These are phyloP conservation scores for Cettia cetti DNA, from an alignment of 2,113 vertebrate genomes.

Conservation along the genomic window DNA sequence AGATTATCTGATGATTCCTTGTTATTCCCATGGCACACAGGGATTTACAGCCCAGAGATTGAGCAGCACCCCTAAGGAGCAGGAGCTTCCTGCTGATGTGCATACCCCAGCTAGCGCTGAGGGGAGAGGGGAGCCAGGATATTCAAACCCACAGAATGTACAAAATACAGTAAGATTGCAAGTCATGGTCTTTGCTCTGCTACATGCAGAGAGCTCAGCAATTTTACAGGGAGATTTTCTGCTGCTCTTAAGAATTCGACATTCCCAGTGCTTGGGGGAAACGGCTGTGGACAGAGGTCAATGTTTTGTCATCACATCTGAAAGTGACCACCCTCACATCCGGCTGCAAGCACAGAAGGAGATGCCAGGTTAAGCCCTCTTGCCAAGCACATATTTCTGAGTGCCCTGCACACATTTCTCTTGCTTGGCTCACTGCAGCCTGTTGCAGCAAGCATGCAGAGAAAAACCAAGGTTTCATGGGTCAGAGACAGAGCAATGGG, in stretches of 20 bases:
- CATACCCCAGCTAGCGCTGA: background rate
- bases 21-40: background rate
- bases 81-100: background rate
- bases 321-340: background rate
- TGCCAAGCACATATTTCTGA: background rate
- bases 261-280: background rate
- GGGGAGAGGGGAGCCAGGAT: background rate
- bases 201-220: background rate
- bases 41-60: background rate
- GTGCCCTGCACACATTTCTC: background rate
- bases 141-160: background rate
- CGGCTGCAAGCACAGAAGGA: background rate
- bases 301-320: fast-evolving
- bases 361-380: background rate
- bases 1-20: background rate
- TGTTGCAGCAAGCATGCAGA: background rate
- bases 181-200: background rate
- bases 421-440: background rate
- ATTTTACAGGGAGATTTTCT: background rate
- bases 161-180: background rate
- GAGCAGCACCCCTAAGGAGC: background rate
- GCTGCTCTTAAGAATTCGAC: background rate
- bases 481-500: background rate
- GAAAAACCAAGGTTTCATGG: background rate
- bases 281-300: background rate